Percentiles rank a stretch among this genome's conserved stretches.
phyloP scores from a whole-genome alignment of 2,113 vertebrate species.

The Hypomesus transpacificus region DNA sequence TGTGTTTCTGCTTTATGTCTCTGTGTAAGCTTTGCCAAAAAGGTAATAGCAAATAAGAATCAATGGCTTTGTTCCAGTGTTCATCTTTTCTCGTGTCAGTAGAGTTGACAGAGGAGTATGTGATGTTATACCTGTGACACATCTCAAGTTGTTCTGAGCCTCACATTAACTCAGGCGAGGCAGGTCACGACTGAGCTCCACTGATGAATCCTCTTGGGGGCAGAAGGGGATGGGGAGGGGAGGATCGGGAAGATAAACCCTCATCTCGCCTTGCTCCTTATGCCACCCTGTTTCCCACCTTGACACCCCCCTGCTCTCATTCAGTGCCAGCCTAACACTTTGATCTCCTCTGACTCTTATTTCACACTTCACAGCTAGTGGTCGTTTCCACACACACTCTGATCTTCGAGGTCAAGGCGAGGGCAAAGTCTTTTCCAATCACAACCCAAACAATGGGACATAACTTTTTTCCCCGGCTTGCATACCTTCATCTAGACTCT shows the following conservation, averaged over 20 bases:
- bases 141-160: conserved; percentile 21
- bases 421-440: conserved; percentile 48
- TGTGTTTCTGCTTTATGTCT: no score
- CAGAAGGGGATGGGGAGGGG: neutral
- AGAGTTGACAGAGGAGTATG: neutral
- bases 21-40: neutral
- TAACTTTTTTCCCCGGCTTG: conserved; percentile 22
- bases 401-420: conserved; percentile 40
- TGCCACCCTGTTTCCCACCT: conserved; percentile 3
- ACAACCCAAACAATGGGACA: conserved; percentile 31
- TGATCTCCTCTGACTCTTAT: conserved; percentile 52
- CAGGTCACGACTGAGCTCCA: conserved; percentile 3
- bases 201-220: conserved; percentile 16
- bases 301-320: conserved; percentile 21
- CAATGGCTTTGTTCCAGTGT: no score
- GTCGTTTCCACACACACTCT: conserved; percentile 6
- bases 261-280: conserved; percentile 4
- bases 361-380: conserved; percentile 43
- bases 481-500: conserved; percentile 15
- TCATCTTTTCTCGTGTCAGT: neutral
- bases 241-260: conserved; percentile 12
- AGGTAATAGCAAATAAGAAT: neutral
- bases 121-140: conserved; percentile 5
- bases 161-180: conserved; percentile 2
- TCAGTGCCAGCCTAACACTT: conserved; percentile 34